Conservation (phyloP, 2,113 vertebrate species). For the Antidorcas marsupialis region DNA sequence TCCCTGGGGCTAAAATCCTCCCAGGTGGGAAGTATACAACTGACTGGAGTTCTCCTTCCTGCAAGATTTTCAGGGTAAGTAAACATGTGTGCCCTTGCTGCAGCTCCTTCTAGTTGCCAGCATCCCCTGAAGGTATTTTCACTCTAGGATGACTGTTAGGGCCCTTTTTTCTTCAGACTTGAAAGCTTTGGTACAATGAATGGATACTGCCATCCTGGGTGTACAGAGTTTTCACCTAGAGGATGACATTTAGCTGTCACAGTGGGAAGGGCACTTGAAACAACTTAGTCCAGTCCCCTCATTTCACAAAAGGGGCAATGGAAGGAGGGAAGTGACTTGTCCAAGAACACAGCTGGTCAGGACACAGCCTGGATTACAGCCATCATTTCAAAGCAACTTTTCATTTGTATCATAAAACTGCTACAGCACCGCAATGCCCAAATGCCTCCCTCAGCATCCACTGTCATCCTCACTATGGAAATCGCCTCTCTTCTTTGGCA, state of each 20-base stretch:
- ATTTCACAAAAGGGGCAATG: not conserved
- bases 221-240: not conserved
- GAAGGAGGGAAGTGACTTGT: not conserved
- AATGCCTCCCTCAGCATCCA: not conserved
- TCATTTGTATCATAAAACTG: not conserved
- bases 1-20: not conserved
- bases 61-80: not conserved
- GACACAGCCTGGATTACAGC: not conserved
- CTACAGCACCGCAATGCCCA: not conserved
- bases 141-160: not conserved
- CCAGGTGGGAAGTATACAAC: not conserved
- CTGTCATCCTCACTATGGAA: constrained; percentile 40
- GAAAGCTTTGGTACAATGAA: not conserved
- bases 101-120: not conserved
- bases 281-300: not conserved
- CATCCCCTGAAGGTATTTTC: not conserved
- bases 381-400: constrained; percentile 24
- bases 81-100: not conserved
- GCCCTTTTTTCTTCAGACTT: not conserved
- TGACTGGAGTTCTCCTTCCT: not conserved
- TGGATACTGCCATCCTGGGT: not conserved
- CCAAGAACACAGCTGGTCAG: not conserved
- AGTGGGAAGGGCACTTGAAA: not conserved
- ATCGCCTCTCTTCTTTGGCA: not conserved
- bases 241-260: not conserved